These are phyloP conservation scores for Melinaea marsaeus DNA, from an alignment of 2,888 invertebrate genomes.

Conservation along the genomic window DNA sequence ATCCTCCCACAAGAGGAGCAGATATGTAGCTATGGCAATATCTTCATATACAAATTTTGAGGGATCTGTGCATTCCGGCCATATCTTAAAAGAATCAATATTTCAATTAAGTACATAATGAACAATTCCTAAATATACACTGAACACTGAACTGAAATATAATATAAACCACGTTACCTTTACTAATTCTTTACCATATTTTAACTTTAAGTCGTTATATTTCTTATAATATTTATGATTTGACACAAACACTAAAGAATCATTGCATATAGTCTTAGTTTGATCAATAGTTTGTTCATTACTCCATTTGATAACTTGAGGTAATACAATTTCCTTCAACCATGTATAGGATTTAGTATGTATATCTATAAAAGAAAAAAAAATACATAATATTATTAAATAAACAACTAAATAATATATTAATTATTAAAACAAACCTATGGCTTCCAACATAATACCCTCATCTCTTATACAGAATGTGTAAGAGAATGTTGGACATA, in stretches of 20 bases:
- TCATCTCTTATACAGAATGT: conserved; percentile 57
- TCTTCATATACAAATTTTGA: conserved; percentile 98
- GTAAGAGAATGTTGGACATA: conserved; percentile 74
- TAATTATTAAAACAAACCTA: conserved; percentile 45
- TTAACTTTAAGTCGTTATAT: conserved; percentile 86
- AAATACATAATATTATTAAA: conserved; percentile 10
- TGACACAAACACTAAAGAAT: conserved; percentile 82
- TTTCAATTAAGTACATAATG: no score
- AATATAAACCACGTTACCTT: conserved; percentile 65
- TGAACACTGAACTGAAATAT: neutral
- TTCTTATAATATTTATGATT: conserved; percentile 82
- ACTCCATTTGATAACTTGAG: conserved; percentile 81
- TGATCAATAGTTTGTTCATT: conserved; percentile 49
- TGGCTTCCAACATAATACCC: conserved; percentile 59
- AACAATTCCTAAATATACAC: no score
- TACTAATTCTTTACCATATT: conserved; percentile 86
- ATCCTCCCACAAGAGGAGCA: conserved; percentile 87
- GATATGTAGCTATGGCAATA: conserved; percentile 93
- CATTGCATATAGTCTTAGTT: conserved; percentile 44
- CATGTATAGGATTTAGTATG: conserved; percentile 61
- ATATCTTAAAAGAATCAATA: conserved; percentile 75
- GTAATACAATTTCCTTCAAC: conserved; percentile 77
- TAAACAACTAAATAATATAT: neutral
- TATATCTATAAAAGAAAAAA: conserved; percentile 43
- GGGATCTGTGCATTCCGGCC: conserved; percentile 96